Evolutionary conservation across 2,113 vertebrate genomes (phyloP).

Genomic region (Eudorcas thomsonii): DNA sequence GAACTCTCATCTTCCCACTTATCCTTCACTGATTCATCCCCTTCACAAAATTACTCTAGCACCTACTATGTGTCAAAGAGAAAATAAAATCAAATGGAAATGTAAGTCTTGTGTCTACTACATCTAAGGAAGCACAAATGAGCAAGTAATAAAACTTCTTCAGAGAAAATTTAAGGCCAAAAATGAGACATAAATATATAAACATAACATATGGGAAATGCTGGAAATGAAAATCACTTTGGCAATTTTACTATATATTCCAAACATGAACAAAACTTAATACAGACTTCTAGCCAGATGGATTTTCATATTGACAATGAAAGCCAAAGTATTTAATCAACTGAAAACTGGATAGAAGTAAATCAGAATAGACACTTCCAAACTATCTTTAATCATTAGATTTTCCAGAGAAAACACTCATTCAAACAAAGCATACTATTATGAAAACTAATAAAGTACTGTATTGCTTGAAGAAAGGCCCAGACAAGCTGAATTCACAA

Average conservation of each 20-base stretch:
- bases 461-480: background rate
- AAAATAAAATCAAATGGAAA: conserved; percentile 6
- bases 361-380: conserved; percentile 25
- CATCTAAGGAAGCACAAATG: background rate
- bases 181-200: conserved; percentile 40
- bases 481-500: background rate
- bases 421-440: background rate
- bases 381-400: conserved; percentile 50
- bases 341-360: conserved; percentile 7
- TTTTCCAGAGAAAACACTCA: conserved; percentile 32
- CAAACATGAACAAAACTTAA: conserved; percentile 52
- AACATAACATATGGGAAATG: conserved; percentile 46
- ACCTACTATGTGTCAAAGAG: background rate
- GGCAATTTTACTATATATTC: conserved; percentile 33
- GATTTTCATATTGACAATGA: conserved; percentile 52
- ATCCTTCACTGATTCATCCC: background rate
- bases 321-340: conserved; percentile 59
- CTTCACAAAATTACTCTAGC: background rate
- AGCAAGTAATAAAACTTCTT: background rate
- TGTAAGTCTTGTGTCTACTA: background rate
- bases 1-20: background rate
- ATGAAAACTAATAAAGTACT: conserved; percentile 27
- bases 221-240: conserved; percentile 41
- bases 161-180: conserved; percentile 45
- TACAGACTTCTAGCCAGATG: conserved; percentile 51